phyloP scores from a whole-genome alignment of 1,140 invertebrate species.

The Brachystomella parvula region DNA sequence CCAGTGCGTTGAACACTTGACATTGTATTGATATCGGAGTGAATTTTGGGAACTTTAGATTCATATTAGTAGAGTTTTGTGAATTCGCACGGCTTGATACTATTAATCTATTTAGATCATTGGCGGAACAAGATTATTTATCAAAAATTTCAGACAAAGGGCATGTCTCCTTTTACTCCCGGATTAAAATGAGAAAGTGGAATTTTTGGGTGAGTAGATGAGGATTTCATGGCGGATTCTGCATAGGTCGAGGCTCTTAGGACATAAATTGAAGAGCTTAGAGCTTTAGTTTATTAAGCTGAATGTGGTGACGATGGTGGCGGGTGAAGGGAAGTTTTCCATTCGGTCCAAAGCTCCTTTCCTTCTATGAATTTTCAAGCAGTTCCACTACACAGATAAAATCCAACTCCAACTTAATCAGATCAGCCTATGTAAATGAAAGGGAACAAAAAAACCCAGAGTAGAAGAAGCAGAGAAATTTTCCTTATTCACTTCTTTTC shows the following conservation, averaged over 20 bases:
- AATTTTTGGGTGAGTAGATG: neutral
- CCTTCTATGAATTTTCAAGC: neutral
- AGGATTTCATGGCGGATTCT: neutral
- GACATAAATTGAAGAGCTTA: neutral
- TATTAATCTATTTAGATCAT: neutral
- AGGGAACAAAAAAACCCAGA: neutral
- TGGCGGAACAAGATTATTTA: neutral
- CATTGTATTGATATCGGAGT: no score
- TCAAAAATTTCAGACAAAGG: neutral
- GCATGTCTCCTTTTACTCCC: neutral
- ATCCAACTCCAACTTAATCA: conserved; percentile 8
- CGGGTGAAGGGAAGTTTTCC: neutral
- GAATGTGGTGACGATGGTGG: conserved; percentile 6
- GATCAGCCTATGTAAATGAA: conserved; percentile 10
- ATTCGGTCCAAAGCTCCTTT: neutral
- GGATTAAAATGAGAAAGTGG: neutral
- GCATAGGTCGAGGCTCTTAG: neutral
- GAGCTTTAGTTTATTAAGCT: neutral
- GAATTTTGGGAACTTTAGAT: no score
- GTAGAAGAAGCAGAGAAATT: neutral
- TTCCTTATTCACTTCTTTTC: neutral
- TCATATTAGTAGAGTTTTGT: no score
- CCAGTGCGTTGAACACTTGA: no score
- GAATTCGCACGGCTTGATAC: no score
- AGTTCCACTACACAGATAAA: neutral